Evolutionary conservation across 2,888 invertebrate species (phyloP).

Genomic region (Sphaeridia pumilis): DNA sequence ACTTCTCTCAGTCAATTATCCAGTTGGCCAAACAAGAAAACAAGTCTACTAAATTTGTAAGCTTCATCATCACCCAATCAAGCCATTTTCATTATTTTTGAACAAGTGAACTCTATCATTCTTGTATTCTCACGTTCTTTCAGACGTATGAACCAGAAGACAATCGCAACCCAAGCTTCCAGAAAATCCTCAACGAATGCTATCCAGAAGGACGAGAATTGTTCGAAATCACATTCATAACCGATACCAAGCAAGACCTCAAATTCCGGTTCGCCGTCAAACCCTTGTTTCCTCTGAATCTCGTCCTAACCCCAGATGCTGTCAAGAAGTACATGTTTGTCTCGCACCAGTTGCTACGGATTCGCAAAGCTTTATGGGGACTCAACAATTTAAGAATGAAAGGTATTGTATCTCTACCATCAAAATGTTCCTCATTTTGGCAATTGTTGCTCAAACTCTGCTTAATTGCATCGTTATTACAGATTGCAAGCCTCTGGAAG

Average conservation of each 20-base stretch:
- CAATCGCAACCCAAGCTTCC: conserved; percentile 20
- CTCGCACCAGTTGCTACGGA: conserved; percentile 20
- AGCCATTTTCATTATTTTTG: too few relatives aligned
- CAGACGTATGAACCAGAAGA: conserved; percentile 22
- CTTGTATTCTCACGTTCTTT: too few relatives aligned
- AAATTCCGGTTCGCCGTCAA: conserved; percentile 20
- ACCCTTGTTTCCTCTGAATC: conserved; percentile 26
- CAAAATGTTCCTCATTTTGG: too few relatives aligned
- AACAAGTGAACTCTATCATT: too few relatives aligned
- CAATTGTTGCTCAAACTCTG: too few relatives aligned
- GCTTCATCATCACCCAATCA: too few relatives aligned
- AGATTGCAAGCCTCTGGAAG: conserved; percentile 20
- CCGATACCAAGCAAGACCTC: conserved; percentile 12
- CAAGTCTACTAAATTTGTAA: conserved; percentile 17
- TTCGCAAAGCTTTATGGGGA: conserved; percentile 28
- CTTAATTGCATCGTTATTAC: too few relatives aligned
- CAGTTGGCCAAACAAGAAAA: conserved; percentile 10
- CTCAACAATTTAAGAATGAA: conserved; percentile 18
- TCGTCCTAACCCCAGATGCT: conserved; percentile 19
- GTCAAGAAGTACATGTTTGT: conserved; percentile 24
- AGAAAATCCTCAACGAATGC: conserved; percentile 23
- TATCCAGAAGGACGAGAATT: conserved; percentile 28
- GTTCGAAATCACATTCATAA: conserved; percentile 20
- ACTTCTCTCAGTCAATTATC: conserved; percentile 22
- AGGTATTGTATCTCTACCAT: too few relatives aligned